phyloP scores from a whole-genome alignment of 2,888 invertebrate species.

The Thereva nobilitata region DNA sequence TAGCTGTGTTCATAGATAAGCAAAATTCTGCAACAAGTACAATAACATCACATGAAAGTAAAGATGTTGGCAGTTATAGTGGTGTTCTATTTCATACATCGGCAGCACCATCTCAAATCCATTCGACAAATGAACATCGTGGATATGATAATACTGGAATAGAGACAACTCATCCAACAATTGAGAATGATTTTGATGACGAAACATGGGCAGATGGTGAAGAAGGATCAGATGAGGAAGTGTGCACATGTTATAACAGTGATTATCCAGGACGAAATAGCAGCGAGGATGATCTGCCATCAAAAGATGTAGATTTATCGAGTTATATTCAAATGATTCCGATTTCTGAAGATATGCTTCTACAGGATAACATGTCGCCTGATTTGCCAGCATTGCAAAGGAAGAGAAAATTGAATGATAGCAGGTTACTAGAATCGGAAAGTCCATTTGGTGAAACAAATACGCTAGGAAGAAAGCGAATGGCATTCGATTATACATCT shows the following conservation, averaged over 20 bases:
- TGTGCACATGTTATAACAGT: slow-evolving; percentile 56
- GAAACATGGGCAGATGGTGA: slow-evolving; percentile 58
- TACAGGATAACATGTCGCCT: slow-evolving; percentile 43
- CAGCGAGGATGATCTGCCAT: slow-evolving; percentile 44
- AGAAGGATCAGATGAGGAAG: slow-evolving; percentile 57
- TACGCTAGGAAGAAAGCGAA: slow-evolving; percentile 53
- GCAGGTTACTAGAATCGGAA: slow-evolving; percentile 42
- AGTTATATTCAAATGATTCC: slow-evolving; percentile 51
- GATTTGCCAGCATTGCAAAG: slow-evolving; percentile 48
- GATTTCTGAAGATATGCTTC: slow-evolving; percentile 48
- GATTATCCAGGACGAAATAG: slow-evolving; percentile 38
- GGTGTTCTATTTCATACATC: slow-evolving; percentile 3
- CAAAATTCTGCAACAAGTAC: slow-evolving; percentile 28
- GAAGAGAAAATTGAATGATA: slow-evolving; percentile 57
- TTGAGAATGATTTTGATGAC: slow-evolving; percentile 47
- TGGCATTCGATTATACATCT: slow-evolving; percentile 56
- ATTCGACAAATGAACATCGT: neutral
- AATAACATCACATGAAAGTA: slow-evolving; percentile 25
- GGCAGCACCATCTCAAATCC: slow-evolving; percentile 11
- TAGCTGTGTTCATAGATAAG: slow-evolving; percentile 21
- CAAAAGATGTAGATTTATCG: slow-evolving; percentile 51
- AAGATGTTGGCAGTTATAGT: slow-evolving; percentile 3
- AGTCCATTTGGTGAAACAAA: slow-evolving; percentile 40
- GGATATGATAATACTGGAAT: slow-evolving; percentile 20
- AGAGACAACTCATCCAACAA: slow-evolving; percentile 13